Evolutionary conservation across 2,888 invertebrate species (phyloP).

Genomic region (Dynastes grantii): DNA sequence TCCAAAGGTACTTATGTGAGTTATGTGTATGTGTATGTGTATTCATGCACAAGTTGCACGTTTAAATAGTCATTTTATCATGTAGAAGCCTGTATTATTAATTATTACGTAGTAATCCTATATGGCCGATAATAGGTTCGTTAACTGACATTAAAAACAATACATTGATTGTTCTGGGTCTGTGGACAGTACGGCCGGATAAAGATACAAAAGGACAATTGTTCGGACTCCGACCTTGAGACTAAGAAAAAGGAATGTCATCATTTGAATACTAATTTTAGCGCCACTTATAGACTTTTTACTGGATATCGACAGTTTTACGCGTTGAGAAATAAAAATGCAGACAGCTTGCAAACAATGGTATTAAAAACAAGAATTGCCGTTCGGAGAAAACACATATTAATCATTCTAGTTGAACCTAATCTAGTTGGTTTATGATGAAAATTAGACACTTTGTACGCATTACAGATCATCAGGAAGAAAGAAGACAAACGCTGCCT

Average conservation of each 20-base stretch:
- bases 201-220: conserved; percentile 19
- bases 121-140: background rate
- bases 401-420: too few species aligned
- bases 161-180: conserved; percentile 11
- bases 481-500: too few species aligned
- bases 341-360: conserved; percentile 23
- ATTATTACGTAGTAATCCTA: too few species aligned
- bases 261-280: conserved; percentile 43
- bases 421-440: too few species aligned
- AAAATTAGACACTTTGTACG: too few species aligned
- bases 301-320: conserved; percentile 15
- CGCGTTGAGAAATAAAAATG: conserved; percentile 21
- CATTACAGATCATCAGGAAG: too few species aligned
- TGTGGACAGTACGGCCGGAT: background rate
- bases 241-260: conserved; percentile 33
- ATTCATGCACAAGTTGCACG: too few species aligned
- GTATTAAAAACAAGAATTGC: conserved; percentile 5
- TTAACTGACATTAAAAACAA: conserved; percentile 2
- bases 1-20: too few species aligned
- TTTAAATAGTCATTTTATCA: too few species aligned
- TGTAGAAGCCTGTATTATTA: too few species aligned
- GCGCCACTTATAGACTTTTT: conserved; percentile 25
- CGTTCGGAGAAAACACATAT: background rate
- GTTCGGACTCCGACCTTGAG: conserved; percentile 23
- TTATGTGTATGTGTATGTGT: too few species aligned